Conservation (phyloP, 2,113 vertebrate genomes). For the Malurus melanocephalus region DNA sequence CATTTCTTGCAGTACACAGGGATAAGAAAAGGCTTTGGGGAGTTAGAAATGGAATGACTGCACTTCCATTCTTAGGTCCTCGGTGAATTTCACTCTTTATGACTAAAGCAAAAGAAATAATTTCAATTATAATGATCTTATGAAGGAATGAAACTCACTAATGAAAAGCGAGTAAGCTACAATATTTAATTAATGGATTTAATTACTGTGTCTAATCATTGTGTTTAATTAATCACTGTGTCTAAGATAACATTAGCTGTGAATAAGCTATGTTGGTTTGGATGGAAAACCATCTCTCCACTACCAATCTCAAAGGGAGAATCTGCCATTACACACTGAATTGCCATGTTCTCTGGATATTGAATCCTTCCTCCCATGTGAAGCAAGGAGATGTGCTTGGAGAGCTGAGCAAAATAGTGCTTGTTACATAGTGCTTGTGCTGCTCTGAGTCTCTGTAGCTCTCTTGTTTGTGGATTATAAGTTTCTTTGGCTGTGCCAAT, state of each 20-base stretch:
- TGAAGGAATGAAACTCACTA: neutral
- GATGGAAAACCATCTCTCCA: neutral
- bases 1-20: neutral
- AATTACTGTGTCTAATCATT: conserved; percentile 34
- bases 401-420: neutral
- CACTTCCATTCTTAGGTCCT: neutral
- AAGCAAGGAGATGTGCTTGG: neutral
- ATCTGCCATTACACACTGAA: neutral
- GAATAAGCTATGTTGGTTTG: neutral
- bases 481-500: neutral
- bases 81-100: neutral
- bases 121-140: neutral
- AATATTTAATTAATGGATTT: conserved; percentile 29
- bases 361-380: neutral
- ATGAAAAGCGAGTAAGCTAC: conserved; percentile 14
- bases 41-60: neutral
- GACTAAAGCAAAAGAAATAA: conserved; percentile 12
- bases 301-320: neutral
- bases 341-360: neutral
- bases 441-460: neutral
- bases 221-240: conserved; percentile 26
- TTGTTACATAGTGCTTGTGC: neutral
- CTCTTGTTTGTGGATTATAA: neutral
- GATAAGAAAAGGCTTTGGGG: neutral
- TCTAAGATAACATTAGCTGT: conserved; percentile 13